A percentile compares a stretch with the other conserved stretches of the same genome.
phyloP scores from a whole-genome alignment of 2,113 vertebrate species.

The Mirounga angustirostris region DNA sequence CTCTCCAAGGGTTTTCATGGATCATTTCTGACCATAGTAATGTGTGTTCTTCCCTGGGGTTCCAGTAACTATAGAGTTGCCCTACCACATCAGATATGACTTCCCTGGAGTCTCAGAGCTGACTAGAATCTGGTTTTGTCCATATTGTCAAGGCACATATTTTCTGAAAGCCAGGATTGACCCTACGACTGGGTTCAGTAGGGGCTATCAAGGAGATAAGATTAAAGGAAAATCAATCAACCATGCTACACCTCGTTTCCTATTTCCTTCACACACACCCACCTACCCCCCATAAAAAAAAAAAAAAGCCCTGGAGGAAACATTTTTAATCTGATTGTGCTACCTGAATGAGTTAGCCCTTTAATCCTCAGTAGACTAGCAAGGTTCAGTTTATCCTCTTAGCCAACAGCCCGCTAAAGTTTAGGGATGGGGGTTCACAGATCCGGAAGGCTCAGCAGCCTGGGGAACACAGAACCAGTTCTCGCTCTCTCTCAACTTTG shows the following conservation, averaged over 20 bases:
- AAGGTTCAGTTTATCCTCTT: not conserved
- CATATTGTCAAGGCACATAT: not conserved
- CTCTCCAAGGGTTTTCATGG: not conserved
- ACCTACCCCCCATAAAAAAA: not conserved
- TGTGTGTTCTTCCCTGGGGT: not conserved
- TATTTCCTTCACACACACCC: not conserved
- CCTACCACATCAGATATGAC: not conserved
- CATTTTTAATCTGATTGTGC: not conserved
- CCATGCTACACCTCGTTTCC: not conserved
- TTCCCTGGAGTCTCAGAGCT: not conserved
- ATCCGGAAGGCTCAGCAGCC: not conserved
- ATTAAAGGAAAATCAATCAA: not conserved
- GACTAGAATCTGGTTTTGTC: not conserved
- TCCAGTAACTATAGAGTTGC: not conserved
- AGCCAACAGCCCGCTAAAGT: not conserved
- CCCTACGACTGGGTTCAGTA: too few relatives aligned
- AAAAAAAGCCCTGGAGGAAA: not conserved
- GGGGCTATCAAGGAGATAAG: not conserved
- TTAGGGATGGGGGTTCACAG: not conserved
- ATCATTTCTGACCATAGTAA: not conserved
- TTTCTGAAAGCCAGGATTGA: not conserved
- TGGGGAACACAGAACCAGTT: too few relatives aligned
- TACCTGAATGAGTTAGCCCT: not conserved
- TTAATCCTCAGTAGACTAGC: too few relatives aligned
- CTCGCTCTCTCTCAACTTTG: not conserved